Evolutionary conservation across 92 coral and sea anemone genomes (phyloP).

Genomic region (Pocillopora grandis): DNA sequence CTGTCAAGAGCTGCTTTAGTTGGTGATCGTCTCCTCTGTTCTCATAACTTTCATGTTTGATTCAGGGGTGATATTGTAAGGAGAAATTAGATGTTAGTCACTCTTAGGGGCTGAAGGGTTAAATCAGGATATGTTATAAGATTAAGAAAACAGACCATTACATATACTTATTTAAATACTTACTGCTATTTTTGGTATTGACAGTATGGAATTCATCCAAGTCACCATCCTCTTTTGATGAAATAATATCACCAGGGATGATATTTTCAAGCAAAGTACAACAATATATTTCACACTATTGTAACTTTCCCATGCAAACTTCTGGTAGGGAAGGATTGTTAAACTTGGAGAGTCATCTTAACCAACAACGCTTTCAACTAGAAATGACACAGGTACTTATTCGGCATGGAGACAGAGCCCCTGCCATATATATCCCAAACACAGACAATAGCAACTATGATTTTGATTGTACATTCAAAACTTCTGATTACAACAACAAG

Average conservation of each 20-base stretch:
- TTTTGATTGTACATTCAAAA: slow-evolving; percentile 67
- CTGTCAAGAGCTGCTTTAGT: too few species aligned
- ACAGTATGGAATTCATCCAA: slow-evolving; percentile 38
- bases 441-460: slow-evolving; percentile 51
- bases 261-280: background rate
- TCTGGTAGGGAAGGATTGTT: slow-evolving; percentile 68
- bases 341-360: slow-evolving; percentile 26
- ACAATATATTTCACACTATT: slow-evolving; percentile 40
- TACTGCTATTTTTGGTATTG: background rate
- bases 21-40: too few species aligned
- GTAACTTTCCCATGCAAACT: slow-evolving; percentile 77
- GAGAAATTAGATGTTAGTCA: too few species aligned
- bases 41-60: too few species aligned
- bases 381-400: slow-evolving; percentile 75
- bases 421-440: slow-evolving; percentile 42
- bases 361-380: slow-evolving; percentile 46
- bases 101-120: too few species aligned
- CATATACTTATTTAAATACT: background rate
- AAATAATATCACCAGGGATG: background rate
- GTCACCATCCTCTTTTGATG: background rate
- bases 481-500: slow-evolving; percentile 29
- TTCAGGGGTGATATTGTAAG: too few species aligned
- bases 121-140: background rate
- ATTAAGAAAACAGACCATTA: background rate
- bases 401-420: slow-evolving; percentile 96